These are phyloP conservation scores for Chascanopsetta lugubris DNA, from an alignment of 2,113 vertebrate genomes.

Conservation along the genomic window DNA sequence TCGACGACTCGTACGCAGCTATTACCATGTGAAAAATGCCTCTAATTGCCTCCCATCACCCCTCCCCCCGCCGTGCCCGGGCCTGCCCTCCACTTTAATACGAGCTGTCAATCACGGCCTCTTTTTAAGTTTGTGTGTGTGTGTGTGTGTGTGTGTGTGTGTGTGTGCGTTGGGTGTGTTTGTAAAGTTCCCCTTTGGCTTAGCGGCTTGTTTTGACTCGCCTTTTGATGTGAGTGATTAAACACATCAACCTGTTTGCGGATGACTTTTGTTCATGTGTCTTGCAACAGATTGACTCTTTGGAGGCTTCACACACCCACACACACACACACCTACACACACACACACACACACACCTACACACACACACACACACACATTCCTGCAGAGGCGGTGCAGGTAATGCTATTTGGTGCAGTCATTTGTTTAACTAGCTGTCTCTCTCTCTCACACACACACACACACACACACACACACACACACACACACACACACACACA, in stretches of 20 bases:
- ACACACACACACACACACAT: no score
- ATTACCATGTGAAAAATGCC: conserved; percentile 72
- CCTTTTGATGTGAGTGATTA: conserved; percentile 23
- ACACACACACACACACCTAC: no score
- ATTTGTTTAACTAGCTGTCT: no score
- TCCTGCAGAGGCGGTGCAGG: no score
- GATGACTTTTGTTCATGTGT: conserved; percentile 28
- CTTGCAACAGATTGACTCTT: no score
- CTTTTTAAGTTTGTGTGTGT: conserved; percentile 26
- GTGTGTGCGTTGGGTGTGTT: conserved; percentile 14
- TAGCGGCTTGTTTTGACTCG: conserved; percentile 62
- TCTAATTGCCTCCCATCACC: conserved; percentile 73
- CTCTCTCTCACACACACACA: no score
- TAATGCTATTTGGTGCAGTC: no score
- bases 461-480: no score
- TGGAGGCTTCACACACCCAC: no score
- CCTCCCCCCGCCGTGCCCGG: conserved; percentile 56
- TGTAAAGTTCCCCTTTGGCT: conserved; percentile 49
- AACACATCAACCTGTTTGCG: conserved; percentile 43
- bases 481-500: no score
- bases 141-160: conserved; percentile 11
- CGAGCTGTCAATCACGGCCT: conserved; percentile 61
- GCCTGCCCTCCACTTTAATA: conserved; percentile 61
- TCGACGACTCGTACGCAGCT: conserved; percentile 48
- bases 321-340: no score